Percentiles rank a stretch among this genome's conserved stretches.
Conservation (phyloP, 2,888 invertebrate species). For the Busseola fusca region DNA sequence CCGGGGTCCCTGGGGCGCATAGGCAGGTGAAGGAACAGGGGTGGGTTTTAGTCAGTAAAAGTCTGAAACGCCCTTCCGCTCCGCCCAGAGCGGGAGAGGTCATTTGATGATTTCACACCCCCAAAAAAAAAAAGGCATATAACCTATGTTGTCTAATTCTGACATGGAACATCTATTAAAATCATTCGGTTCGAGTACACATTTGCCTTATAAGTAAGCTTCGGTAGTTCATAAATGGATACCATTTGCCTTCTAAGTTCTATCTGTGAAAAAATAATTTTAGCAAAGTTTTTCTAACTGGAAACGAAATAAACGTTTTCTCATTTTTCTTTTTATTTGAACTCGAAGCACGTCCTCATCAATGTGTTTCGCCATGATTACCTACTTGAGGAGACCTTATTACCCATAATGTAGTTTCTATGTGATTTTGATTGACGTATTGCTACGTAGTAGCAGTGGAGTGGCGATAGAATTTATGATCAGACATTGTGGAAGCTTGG, state of each 20-base stretch:
- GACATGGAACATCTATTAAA: constrained; percentile 41
- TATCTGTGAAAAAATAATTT: constrained; percentile 41
- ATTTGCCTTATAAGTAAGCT: constrained; percentile 22
- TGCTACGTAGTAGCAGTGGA: background rate
- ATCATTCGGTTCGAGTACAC: constrained; percentile 22
- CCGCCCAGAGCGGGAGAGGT: too few relatives aligned
- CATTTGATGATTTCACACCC: too few relatives aligned
- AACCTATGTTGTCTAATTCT: constrained; percentile 41
- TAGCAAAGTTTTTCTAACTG: constrained; percentile 28
- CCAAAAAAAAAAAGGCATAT: too few relatives aligned
- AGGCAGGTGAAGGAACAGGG: too few relatives aligned
- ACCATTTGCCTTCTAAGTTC: constrained; percentile 25
- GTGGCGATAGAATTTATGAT: background rate
- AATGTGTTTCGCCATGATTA: background rate
- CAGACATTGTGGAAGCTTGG: background rate
- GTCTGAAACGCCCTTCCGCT: too few relatives aligned
- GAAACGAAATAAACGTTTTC: constrained; percentile 3
- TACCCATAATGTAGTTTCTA: constrained; percentile 22
- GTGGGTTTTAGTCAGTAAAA: too few relatives aligned
- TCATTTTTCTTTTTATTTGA: background rate
- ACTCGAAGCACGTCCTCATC: background rate
- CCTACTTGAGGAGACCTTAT: background rate
- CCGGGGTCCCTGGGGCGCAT: too few relatives aligned
- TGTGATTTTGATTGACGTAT: constrained; percentile 34
- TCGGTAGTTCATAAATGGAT: constrained; percentile 40